Evolutionary conservation across 2,888 invertebrate genomes (phyloP).

Genomic region (Dasysyrphus tricinctus): DNA sequence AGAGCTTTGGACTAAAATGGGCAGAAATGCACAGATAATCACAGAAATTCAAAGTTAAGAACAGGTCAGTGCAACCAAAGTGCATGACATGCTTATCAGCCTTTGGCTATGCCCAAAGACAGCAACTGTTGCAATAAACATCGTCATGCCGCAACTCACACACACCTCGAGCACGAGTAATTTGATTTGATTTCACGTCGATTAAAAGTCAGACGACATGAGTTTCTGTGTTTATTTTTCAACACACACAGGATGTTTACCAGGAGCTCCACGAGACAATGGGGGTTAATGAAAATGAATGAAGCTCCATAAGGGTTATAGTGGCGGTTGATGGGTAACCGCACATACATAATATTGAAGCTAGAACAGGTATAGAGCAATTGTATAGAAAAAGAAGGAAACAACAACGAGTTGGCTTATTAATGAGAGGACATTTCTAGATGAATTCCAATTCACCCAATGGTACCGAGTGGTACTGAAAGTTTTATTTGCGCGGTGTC

Average conservation of each 20-base stretch:
- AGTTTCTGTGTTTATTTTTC: conserved; percentile 70
- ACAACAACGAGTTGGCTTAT: conserved; percentile 64
- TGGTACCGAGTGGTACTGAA: conserved; percentile 70
- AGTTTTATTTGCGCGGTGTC: conserved; percentile 50
- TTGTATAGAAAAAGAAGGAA: conserved; percentile 25
- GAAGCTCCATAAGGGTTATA: conserved; percentile 44
- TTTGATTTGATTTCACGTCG: conserved; percentile 75
- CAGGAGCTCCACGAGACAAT: conserved; percentile 56
- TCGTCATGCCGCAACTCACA: conserved; percentile 48
- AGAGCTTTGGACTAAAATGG: too few species aligned
- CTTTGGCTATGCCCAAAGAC: conserved; percentile 27
- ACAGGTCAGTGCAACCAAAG: not conserved
- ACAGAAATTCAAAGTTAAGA: too few species aligned
- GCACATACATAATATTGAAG: not conserved
- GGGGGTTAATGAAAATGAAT: conserved; percentile 74
- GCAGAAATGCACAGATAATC: too few species aligned
- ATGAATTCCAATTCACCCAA: conserved; percentile 71
- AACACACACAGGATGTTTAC: conserved; percentile 70
- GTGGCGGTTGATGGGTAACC: conserved; percentile 11
- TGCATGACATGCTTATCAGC: not conserved
- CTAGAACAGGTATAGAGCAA: conserved; percentile 35
- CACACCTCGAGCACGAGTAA: conserved; percentile 50
- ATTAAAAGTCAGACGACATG: conserved; percentile 74
- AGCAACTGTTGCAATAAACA: conserved; percentile 67
- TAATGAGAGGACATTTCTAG: conserved; percentile 76